Percentiles rank a stretch among this genome's conserved stretches.
These are phyloP conservation scores for Phataginus tetradactyla DNA, from an alignment of 2,797 vertebrate species.

Conservation along the genomic window DNA sequence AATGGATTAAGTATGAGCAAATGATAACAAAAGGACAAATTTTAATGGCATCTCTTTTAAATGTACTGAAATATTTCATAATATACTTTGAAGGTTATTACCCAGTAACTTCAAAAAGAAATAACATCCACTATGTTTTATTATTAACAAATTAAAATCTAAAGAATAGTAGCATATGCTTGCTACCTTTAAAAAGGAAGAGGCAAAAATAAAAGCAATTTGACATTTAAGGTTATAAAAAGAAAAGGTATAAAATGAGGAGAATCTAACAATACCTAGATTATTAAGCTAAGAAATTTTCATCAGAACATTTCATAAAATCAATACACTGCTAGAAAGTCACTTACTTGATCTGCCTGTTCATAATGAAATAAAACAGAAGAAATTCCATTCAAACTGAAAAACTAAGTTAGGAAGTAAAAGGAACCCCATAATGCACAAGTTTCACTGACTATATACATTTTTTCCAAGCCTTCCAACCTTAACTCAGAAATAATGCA, in stretches of 20 bases:
- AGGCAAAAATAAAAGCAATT: slow-evolving; percentile 35
- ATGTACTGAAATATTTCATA: background rate
- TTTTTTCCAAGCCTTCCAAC: slow-evolving; percentile 39
- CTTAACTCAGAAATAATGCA: slow-evolving; percentile 64
- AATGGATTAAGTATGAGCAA: background rate
- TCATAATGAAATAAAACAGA: background rate
- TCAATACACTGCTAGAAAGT: background rate
- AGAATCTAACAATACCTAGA: slow-evolving; percentile 19
- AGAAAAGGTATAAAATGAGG: slow-evolving; percentile 26
- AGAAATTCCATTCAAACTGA: slow-evolving; percentile 37
- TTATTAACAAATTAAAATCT: slow-evolving; percentile 39
- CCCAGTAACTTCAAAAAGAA: slow-evolving; percentile 7
- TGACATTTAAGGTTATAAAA: slow-evolving; percentile 14
- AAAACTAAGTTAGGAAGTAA: slow-evolving; percentile 50
- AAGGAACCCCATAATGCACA: slow-evolving; percentile 26
- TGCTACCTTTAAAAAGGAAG: slow-evolving; percentile 37
- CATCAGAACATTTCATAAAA: slow-evolving; percentile 30
- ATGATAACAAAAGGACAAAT: slow-evolving; percentile 14
- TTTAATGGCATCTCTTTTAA: slow-evolving; percentile 22
- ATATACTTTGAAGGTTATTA: slow-evolving; percentile 9
- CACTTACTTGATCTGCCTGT: background rate
- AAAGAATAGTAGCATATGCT: background rate
- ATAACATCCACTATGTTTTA: background rate
- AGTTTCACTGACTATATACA: slow-evolving; percentile 19
- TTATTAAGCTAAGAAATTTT: slow-evolving; percentile 46